Percentiles rank a stretch among this genome's conserved stretches.
Conservation (phyloP, 2,888 invertebrate genomes). For the Malachius bipustulatus region DNA sequence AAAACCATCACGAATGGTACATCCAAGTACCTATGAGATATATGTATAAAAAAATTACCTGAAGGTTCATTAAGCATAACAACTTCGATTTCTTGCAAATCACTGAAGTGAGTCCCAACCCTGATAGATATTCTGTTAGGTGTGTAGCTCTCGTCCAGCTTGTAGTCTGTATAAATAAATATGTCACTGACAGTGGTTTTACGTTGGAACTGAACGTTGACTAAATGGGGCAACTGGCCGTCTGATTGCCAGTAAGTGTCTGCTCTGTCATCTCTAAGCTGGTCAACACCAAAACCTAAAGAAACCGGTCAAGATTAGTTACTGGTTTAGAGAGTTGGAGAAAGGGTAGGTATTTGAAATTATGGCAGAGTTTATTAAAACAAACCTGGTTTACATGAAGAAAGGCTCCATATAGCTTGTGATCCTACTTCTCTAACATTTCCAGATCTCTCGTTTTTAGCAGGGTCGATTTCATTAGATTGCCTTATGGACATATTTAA, state of each 20-base stretch:
- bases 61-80: constrained; percentile 88
- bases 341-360: neutral
- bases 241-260: constrained; percentile 99
- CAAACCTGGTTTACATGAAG: constrained; percentile 92
- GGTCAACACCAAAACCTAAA: constrained; percentile 93
- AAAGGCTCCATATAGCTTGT: constrained; percentile 86
- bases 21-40: neutral
- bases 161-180: constrained; percentile 95
- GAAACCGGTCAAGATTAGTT: constrained; percentile 11
- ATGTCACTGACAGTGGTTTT: constrained; percentile 93
- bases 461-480: constrained; percentile 23
- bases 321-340: neutral
- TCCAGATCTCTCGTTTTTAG: constrained; percentile 33
- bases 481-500: no score
- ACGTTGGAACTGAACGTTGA: constrained; percentile 90
- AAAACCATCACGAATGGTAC: no score
- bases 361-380: neutral
- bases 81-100: constrained; percentile 90
- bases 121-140: constrained; percentile 88
- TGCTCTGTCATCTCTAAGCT: constrained; percentile 85
- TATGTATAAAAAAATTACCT: constrained; percentile 36
- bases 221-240: constrained; percentile 93
- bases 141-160: constrained; percentile 97
- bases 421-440: constrained; percentile 35
- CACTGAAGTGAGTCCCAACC: constrained; percentile 93